These are phyloP conservation scores for Tetraodon nigroviridis DNA, from an alignment of 2,113 vertebrate species.

Conservation along the genomic window DNA sequence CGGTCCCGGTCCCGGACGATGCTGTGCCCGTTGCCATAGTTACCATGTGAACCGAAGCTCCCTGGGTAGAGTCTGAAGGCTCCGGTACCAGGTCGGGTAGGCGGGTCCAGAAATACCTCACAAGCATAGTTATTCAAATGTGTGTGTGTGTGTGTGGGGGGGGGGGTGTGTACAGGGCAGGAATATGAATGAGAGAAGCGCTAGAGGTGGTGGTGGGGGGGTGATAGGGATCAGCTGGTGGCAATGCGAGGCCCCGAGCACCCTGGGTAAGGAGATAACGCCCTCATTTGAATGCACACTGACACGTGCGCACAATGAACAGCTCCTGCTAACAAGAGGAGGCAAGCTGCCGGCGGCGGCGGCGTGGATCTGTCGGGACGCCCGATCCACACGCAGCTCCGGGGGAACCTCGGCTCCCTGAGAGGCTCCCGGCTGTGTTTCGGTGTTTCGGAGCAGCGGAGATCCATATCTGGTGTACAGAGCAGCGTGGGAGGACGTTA, in stretches of 20 bases:
- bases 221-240: conserved; percentile 53
- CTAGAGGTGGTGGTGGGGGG: conserved; percentile 11
- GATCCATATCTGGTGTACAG: too few species aligned
- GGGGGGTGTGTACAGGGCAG: neutral
- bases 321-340: conserved; percentile 17
- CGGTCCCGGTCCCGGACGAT: too few species aligned
- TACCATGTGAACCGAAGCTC: too few species aligned
- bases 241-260: conserved; percentile 44
- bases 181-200: conserved; percentile 37
- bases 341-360: conserved; percentile 3
- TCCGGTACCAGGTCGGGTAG: too few species aligned
- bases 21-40: too few species aligned
- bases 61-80: too few species aligned
- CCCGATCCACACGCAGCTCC: too few species aligned
- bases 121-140: conserved; percentile 1
- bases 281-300: conserved; percentile 51
- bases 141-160: conserved; percentile 1
- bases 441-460: too few species aligned
- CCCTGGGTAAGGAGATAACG: conserved; percentile 53
- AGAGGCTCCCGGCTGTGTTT: too few species aligned
- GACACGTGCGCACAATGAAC: conserved; percentile 26
- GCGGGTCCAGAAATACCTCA: neutral
- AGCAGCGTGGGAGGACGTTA: too few species aligned
- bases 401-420: too few species aligned
- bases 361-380: neutral